Evolutionary conservation across 2,888 invertebrate genomes (phyloP).

Genomic region (Choristoneura rosaceana): DNA sequence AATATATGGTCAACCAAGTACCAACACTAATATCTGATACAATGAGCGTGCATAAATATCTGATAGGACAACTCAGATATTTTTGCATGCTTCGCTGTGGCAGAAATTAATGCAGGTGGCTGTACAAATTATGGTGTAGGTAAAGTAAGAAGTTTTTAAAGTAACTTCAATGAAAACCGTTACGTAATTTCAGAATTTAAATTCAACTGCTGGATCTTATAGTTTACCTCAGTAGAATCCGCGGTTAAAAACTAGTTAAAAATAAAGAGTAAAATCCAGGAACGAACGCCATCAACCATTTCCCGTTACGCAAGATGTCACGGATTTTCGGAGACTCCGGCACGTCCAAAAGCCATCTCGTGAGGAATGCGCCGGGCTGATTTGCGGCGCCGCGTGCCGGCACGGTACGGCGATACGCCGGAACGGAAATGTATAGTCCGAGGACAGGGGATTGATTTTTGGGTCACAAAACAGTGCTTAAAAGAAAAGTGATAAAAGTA

Average conservation of each 20-base stretch:
- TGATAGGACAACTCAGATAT: too few relatives aligned
- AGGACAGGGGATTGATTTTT: neutral
- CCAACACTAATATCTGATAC: too few relatives aligned
- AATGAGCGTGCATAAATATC: too few relatives aligned
- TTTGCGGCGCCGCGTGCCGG: slow-evolving; percentile 40
- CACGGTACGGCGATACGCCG: slow-evolving; percentile 15
- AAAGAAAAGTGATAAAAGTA: neutral
- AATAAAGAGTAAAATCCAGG: too few relatives aligned
- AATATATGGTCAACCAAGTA: too few relatives aligned
- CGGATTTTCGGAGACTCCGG: slow-evolving; percentile 7
- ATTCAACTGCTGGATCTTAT: too few relatives aligned
- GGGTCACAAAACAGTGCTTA: neutral
- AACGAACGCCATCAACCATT: neutral
- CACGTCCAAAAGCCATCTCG: slow-evolving; percentile 19
- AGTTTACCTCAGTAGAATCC: neutral
- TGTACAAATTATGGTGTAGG: too few relatives aligned
- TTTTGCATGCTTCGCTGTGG: too few relatives aligned
- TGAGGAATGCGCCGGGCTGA: slow-evolving; percentile 33
- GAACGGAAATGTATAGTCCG: slow-evolving; percentile 1
- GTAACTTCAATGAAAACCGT: too few relatives aligned
- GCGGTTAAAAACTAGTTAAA: neutral
- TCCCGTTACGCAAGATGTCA: slow-evolving; percentile 11
- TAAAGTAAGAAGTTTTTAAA: too few relatives aligned
- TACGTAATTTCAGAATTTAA: too few relatives aligned
- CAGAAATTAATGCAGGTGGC: too few relatives aligned